phyloP scores from a whole-genome alignment of 2,113 vertebrate species.

The Puma concolor region DNA sequence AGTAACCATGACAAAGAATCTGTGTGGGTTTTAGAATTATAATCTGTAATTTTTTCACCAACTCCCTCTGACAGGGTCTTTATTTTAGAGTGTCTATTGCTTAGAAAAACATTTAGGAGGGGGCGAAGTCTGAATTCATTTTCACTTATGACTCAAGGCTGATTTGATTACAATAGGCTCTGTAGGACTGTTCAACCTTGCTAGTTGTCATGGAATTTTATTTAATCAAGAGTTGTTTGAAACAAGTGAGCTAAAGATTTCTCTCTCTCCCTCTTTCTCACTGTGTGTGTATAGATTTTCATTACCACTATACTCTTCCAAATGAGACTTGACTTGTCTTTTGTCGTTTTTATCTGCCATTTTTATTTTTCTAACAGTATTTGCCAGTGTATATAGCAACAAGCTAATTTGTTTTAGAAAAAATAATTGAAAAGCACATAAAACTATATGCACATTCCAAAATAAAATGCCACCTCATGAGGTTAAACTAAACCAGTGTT shows the following conservation, averaged over 20 bases:
- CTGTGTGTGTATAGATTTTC: neutral
- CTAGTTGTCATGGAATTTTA: neutral
- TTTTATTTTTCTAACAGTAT: constrained; percentile 38
- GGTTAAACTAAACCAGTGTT: neutral
- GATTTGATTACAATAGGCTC: constrained; percentile 33
- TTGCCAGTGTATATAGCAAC: constrained; percentile 30
- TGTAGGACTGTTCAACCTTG: neutral
- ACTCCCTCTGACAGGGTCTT: neutral
- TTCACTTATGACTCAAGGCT: constrained; percentile 9
- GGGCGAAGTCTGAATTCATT: constrained; percentile 17
- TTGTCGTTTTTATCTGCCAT: constrained; percentile 54
- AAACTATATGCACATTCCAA: neutral
- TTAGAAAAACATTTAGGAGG: neutral
- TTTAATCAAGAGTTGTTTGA: constrained; percentile 11
- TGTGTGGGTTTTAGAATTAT: neutral
- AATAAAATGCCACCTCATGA: constrained; percentile 28
- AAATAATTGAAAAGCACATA: neutral
- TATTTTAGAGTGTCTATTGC: neutral
- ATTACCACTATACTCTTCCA: neutral
- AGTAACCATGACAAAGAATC: neutral
- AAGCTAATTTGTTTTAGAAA: constrained; percentile 27
- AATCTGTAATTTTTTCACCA: neutral
- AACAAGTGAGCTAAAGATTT: neutral
- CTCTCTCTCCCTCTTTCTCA: neutral
- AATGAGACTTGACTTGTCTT: constrained; percentile 9